Conservation (phyloP, 1,140 invertebrate species). For the Microplitis demolitor region DNA sequence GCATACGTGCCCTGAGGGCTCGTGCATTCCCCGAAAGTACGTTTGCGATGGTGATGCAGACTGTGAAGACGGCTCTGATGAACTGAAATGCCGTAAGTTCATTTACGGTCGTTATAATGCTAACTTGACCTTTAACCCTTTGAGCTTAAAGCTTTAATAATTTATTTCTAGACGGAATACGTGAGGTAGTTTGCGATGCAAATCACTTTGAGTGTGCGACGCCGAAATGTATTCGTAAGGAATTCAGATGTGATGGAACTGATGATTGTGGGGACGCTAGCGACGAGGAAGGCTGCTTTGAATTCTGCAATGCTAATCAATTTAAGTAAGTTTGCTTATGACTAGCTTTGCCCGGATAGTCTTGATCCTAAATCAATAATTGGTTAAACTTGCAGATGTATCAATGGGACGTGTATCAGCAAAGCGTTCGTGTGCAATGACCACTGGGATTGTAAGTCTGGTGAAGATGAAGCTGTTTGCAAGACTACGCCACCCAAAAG, state of each 20-base stretch:
- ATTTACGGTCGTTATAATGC: too few relatives aligned
- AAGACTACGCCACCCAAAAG: conserved; percentile 65
- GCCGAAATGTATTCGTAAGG: conserved; percentile 70
- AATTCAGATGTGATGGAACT: conserved; percentile 83
- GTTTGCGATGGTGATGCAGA: conserved; percentile 67
- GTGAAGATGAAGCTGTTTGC: conserved; percentile 81
- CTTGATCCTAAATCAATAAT: not conserved
- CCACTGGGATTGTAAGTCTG: conserved; percentile 79
- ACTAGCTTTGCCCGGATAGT: too few relatives aligned
- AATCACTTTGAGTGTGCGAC: conserved; percentile 75
- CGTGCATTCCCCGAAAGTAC: conserved; percentile 69
- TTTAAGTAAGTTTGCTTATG: conserved; percentile 62
- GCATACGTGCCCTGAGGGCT: conserved; percentile 65
- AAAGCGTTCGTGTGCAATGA: conserved; percentile 81
- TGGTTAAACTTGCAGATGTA: conserved; percentile 61
- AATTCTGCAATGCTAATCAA: conserved; percentile 65
- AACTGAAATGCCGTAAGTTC: conserved; percentile 62
- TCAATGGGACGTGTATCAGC: conserved; percentile 73
- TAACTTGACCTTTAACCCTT: too few relatives aligned
- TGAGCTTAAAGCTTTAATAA: too few relatives aligned
- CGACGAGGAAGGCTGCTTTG: conserved; percentile 74
- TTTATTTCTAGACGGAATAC: conserved; percentile 23
- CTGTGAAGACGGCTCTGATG: conserved; percentile 68
- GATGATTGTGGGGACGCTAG: conserved; percentile 90
- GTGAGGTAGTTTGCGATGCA: conserved; percentile 65